Conservation (phyloP, 2,888 invertebrate genomes). For the Pristionchus fissidentatus region DNA sequence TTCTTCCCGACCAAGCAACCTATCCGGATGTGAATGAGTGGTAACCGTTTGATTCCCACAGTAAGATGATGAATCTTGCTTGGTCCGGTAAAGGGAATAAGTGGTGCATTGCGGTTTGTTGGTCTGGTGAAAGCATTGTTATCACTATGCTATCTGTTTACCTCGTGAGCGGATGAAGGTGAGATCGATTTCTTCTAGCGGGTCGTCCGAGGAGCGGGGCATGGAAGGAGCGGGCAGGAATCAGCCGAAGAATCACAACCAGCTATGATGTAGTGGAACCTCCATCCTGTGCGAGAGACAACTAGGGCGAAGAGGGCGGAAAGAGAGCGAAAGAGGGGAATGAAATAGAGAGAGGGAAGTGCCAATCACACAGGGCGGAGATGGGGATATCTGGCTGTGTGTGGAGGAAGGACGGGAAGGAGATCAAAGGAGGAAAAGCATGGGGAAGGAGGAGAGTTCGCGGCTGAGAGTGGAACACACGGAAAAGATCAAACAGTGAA, state of each 20-base stretch:
- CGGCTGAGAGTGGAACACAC: conserved; percentile 29
- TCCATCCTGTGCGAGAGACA: conserved; percentile 41
- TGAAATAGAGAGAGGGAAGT: conserved; percentile 14
- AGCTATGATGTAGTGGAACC: conserved; percentile 34
- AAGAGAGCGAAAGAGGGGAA: conserved; percentile 31
- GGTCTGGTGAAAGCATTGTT: no score
- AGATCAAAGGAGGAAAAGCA: conserved; percentile 46
- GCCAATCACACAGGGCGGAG: conserved; percentile 18
- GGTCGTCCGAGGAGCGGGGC: conserved; percentile 39
- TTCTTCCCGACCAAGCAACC: no score
- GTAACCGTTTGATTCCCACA: no score
- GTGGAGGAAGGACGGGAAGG: neutral
- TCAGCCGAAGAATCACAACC: conserved; percentile 31
- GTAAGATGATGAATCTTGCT: no score
- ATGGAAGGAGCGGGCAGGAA: neutral
- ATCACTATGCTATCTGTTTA: neutral
- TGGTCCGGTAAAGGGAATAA: no score
- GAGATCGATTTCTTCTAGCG: conserved; percentile 46
- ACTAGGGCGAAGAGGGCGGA: neutral
- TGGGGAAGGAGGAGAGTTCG: neutral
- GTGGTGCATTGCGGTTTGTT: no score
- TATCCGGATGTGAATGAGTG: no score
- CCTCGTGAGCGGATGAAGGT: conserved; percentile 46
- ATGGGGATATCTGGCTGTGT: neutral
- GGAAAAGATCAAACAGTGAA: conserved; percentile 31